Evolutionary conservation across 2,113 vertebrate species (phyloP).

Genomic region (Xiphophorus hellerii): DNA sequence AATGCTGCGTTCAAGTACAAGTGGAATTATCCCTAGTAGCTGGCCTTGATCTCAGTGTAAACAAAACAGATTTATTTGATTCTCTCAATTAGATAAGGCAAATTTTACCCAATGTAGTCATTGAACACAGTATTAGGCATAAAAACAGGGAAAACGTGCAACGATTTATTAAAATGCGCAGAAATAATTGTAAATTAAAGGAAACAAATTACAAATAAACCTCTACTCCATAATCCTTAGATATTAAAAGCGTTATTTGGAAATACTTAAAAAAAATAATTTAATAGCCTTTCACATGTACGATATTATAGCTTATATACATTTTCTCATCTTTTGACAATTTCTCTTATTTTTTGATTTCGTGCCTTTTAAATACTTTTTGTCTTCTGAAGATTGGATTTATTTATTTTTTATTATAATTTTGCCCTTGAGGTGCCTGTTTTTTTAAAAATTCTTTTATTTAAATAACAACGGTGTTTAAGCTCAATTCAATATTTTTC

Average conservation of each 20-base stretch:
- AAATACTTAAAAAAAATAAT: no score
- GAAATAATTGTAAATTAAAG: background rate
- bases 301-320: no score
- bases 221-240: no score
- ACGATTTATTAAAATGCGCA: background rate
- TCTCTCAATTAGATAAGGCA: background rate
- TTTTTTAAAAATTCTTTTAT: background rate
- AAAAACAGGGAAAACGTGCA: background rate
- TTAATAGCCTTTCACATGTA: no score
- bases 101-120: background rate
- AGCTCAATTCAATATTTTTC: background rate
- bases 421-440: background rate
- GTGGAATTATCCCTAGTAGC: conserved; percentile 13
- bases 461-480: background rate
- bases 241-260: no score
- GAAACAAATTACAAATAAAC: no score
- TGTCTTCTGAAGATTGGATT: no score
- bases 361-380: no score
- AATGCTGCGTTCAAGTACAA: conserved; percentile 13
- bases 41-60: background rate
- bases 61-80: background rate
- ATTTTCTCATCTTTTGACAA: no score
- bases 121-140: background rate
- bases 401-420: no score
- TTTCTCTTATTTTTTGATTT: no score